Conservation (phyloP, 1,140 invertebrate genomes). For the Hycleus phaleratus region DNA sequence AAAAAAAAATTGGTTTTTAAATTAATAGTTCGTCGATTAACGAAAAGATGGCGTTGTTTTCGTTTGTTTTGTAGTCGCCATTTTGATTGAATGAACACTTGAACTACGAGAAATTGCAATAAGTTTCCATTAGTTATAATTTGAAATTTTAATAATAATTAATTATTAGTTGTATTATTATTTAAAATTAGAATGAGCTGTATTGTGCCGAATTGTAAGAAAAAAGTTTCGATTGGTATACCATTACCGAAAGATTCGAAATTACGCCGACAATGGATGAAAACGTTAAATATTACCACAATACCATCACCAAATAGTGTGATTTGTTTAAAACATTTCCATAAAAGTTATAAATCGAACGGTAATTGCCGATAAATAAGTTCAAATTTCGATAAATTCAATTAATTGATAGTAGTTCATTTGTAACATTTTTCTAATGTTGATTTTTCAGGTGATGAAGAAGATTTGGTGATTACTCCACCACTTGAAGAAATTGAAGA, state of each 20-base stretch:
- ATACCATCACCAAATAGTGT: slow-evolving; percentile 21
- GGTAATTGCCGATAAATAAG: background rate
- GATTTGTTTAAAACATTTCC: slow-evolving; percentile 35
- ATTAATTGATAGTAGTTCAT: background rate
- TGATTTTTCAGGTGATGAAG: background rate
- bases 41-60: too few species aligned
- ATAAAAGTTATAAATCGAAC: slow-evolving; percentile 14
- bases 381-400: background rate
- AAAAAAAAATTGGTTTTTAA: too few species aligned
- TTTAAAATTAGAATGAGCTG: slow-evolving; percentile 5
- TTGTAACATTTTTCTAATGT: background rate
- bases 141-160: too few species aligned
- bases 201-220: slow-evolving; percentile 34
- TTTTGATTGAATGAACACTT: too few species aligned
- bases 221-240: slow-evolving; percentile 24
- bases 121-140: too few species aligned
- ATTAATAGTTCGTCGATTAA: too few species aligned
- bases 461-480: background rate
- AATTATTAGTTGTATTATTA: too few species aligned
- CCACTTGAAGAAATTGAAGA: too few species aligned
- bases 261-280: slow-evolving; percentile 27
- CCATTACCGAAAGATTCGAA: slow-evolving; percentile 29
- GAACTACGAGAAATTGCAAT: too few species aligned
- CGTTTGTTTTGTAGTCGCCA: too few species aligned
- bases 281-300: slow-evolving; percentile 20